Percentiles rank a stretch among this genome's conserved stretches.
These are phyloP conservation scores for Oryzaephilus surinamensis DNA, from an alignment of 1,140 invertebrate species.

Conservation along the genomic window DNA sequence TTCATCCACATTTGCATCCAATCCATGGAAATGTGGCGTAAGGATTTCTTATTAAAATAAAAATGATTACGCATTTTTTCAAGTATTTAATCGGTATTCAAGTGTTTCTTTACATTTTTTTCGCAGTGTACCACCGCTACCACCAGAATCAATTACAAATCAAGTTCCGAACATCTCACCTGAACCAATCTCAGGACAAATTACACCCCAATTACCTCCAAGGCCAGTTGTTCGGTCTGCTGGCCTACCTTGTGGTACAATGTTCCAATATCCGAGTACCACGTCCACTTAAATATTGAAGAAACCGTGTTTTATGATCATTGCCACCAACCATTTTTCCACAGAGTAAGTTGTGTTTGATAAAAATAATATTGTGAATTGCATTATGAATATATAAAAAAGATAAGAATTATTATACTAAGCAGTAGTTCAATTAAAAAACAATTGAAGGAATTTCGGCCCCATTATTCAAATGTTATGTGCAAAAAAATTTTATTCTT, in stretches of 20 bases:
- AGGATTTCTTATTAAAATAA: conserved; percentile 3
- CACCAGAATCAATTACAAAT: too few relatives aligned
- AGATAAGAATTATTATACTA: conserved; percentile 7
- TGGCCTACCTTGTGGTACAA: conserved; percentile 26
- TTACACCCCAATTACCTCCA: conserved; percentile 30
- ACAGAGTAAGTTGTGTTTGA: neutral
- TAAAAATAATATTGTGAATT: neutral
- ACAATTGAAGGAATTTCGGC: neutral
- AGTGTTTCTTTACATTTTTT: neutral
- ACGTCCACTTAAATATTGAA: conserved; percentile 24
- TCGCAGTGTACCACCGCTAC: conserved; percentile 9
- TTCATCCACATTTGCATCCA: conserved; percentile 18
- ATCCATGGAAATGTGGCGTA: conserved; percentile 25
- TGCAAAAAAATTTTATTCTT: too few relatives aligned
- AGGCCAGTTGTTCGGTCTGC: conserved; percentile 30
- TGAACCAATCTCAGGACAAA: conserved; percentile 26
- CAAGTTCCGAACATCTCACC: conserved; percentile 29
- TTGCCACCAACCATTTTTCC: conserved; percentile 2
- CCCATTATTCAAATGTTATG: too few relatives aligned
- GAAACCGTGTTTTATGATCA: conserved; percentile 5
- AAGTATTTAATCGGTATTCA: neutral
- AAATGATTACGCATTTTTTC: neutral
- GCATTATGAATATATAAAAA: conserved; percentile 6
- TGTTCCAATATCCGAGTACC: conserved; percentile 34
- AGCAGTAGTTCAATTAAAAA: conserved; percentile 10